These are phyloP conservation scores for Hetaerina americana DNA, from an alignment of 1,140 invertebrate species.

Conservation along the genomic window DNA sequence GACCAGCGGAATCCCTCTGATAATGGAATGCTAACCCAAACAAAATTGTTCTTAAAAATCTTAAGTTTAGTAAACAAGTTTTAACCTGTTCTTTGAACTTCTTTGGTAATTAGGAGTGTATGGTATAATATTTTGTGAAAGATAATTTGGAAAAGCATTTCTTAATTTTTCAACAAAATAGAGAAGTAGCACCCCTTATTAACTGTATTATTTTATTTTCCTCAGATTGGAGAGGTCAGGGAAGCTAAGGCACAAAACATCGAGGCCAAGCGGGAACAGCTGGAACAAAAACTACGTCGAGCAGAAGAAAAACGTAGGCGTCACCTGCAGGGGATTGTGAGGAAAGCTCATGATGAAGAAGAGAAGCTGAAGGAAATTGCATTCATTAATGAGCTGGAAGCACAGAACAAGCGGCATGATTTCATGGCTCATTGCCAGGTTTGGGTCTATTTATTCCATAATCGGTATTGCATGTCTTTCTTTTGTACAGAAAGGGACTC, in stretches of 20 bases:
- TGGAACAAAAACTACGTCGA: constrained; percentile 73
- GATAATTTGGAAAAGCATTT: too few species aligned
- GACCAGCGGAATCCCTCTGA: too few species aligned
- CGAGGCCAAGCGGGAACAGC: constrained; percentile 20
- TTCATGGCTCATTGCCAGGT: constrained; percentile 63
- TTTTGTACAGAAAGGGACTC: constrained; percentile 5
- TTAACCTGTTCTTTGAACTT: too few species aligned
- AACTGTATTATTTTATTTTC: too few species aligned
- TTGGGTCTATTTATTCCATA: constrained; percentile 2
- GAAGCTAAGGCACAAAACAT: constrained; percentile 50
- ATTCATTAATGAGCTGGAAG: constrained; percentile 92
- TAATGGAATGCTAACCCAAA: too few species aligned
- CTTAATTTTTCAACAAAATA: too few species aligned
- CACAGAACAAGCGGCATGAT: constrained; percentile 87
- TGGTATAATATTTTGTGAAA: too few species aligned
- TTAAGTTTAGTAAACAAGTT: too few species aligned
- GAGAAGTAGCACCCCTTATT: too few species aligned
- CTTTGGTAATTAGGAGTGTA: too few species aligned
- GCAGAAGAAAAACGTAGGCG: constrained; percentile 85
- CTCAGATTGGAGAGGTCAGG: constrained; percentile 74
- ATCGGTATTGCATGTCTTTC: not conserved
- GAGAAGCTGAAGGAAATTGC: constrained; percentile 94
- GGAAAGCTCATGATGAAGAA: constrained; percentile 94
- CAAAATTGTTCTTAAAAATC: too few species aligned
- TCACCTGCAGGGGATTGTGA: constrained; percentile 65